These are phyloP conservation scores for Sardina pilchardus DNA, from an alignment of 2,113 vertebrate species.

Conservation along the genomic window DNA sequence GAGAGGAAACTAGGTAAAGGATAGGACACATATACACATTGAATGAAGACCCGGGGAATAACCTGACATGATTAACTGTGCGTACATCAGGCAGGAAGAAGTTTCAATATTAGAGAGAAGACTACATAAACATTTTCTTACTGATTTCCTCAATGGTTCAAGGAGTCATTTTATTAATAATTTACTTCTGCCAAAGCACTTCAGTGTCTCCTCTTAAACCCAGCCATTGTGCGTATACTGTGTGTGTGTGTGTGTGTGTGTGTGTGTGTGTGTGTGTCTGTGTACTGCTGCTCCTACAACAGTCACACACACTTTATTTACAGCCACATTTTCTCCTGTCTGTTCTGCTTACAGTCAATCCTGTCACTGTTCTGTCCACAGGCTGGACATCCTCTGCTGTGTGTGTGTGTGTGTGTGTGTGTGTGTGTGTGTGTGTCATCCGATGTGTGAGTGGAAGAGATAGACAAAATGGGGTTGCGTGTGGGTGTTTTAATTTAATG, in stretches of 20 bases:
- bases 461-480: not conserved
- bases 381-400: too few relatives aligned
- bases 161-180: not conserved
- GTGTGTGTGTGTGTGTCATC: not conserved
- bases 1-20: not conserved
- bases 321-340: too few relatives aligned
- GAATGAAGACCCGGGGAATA: not conserved
- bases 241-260: not conserved
- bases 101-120: not conserved
- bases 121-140: not conserved
- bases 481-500: not conserved
- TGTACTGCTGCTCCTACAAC: not conserved
- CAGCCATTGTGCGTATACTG: not conserved
- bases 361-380: too few relatives aligned
- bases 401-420: constrained; percentile 7
- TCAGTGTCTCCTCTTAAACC: not conserved
- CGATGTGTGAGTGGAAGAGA: not conserved
- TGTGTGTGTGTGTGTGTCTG: not conserved
- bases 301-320: too few relatives aligned
- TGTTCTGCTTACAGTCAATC: too few relatives aligned
- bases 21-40: not conserved
- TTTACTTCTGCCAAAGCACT: not conserved
- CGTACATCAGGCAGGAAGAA: not conserved
- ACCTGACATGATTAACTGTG: not conserved
- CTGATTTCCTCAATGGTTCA: not conserved